These are phyloP conservation scores for Apoda limacodes DNA, from an alignment of 2,888 invertebrate species.

Conservation along the genomic window DNA sequence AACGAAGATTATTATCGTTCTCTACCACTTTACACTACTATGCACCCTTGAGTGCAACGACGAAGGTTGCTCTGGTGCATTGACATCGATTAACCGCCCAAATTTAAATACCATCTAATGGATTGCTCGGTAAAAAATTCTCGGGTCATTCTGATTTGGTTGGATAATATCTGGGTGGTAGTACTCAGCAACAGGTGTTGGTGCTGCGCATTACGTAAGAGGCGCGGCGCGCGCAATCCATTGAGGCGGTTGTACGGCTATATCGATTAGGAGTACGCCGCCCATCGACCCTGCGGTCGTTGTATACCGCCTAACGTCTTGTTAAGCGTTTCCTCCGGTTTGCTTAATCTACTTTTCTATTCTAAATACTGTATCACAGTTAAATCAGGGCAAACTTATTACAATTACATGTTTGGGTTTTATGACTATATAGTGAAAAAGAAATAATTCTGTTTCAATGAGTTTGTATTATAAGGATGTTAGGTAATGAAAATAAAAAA, in stretches of 20 bases:
- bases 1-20: slow-evolving; percentile 61
- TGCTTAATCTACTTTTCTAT: slow-evolving; percentile 28
- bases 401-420: no score
- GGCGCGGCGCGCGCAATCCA: slow-evolving; percentile 58
- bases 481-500: no score
- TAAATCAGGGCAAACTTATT: no score
- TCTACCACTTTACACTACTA: slow-evolving; percentile 40
- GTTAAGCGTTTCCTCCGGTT: slow-evolving; percentile 36
- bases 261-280: slow-evolving; percentile 58
- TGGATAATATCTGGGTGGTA: slow-evolving; percentile 54
- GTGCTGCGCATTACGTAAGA: slow-evolving; percentile 60
- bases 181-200: slow-evolving; percentile 60
- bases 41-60: slow-evolving; percentile 65
- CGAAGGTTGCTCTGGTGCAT: slow-evolving; percentile 64
- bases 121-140: no score
- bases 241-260: slow-evolving; percentile 54
- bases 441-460: no score
- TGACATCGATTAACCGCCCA: slow-evolving; percentile 48
- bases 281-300: slow-evolving; percentile 45
- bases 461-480: no score
- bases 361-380: no score
- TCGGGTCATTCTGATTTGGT: slow-evolving; percentile 29
- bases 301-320: slow-evolving; percentile 42
- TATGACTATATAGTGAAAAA: no score
- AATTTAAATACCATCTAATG: no score